These are phyloP conservation scores for Eueides isabella DNA, from an alignment of 1,140 invertebrate species.

Conservation along the genomic window DNA sequence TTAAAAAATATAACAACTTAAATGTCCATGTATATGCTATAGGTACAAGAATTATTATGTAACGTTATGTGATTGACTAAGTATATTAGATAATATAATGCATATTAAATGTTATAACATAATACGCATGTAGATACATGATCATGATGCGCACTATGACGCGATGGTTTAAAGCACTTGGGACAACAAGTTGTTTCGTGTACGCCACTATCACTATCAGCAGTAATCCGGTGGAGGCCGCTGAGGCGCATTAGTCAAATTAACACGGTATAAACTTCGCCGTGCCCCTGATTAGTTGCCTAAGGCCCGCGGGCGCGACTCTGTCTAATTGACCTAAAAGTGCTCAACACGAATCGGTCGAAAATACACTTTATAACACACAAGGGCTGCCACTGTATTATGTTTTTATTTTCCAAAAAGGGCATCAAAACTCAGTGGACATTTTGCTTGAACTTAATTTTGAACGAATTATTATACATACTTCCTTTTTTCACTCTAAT, in stretches of 20 bases:
- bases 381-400: conserved; percentile 56
- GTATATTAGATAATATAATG: too few relatives aligned
- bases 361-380: conserved; percentile 62
- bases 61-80: too few relatives aligned
- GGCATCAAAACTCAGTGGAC: not conserved
- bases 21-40: too few relatives aligned
- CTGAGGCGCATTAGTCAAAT: conserved; percentile 77
- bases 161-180: not conserved
- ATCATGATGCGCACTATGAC: not conserved
- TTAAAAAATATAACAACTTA: too few relatives aligned
- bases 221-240: conserved; percentile 52
- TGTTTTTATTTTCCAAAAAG: not conserved
- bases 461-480: too few relatives aligned
- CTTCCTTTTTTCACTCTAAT: too few relatives aligned
- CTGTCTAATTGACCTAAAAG: conserved; percentile 80
- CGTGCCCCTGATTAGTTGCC: conserved; percentile 73
- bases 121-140: not conserved
- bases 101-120: too few relatives aligned
- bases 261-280: conserved; percentile 78
- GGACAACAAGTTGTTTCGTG: conserved; percentile 11
- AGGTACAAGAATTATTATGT: too few relatives aligned
- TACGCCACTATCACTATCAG: conserved; percentile 22
- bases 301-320: conserved; percentile 62
- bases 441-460: too few relatives aligned
- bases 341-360: conserved; percentile 78